Base-by-base conservation (phyloP, 2,797 vertebrate species). In the Lacerta agilis region DNA sequence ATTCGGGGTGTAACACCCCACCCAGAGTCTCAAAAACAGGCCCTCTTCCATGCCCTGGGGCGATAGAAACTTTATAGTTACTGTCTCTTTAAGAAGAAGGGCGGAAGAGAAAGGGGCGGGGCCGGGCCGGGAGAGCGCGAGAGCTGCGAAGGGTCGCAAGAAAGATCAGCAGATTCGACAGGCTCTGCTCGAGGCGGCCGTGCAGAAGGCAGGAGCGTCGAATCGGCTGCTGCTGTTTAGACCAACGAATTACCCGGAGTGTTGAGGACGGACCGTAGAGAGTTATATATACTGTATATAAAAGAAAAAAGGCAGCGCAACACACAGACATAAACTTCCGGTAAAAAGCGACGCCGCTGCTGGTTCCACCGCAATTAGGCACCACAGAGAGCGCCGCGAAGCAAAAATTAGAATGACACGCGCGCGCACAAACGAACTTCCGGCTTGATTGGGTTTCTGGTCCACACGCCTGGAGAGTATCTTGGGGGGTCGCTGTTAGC, bases 111-210 rank as follows among this genome's bases (percentile, higher is more conserved):
- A n/a, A 27, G 5, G 0, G 27, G 75, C 9, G 5, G 0, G 27
- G 75, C 9, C 23, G 27, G 20, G 2, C 15, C 25, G 20, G 69
- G 45, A 29, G 3, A 1, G 29, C 15, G 43, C 27, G 29, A 78
- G 0, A n/a, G 18, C 0, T 23, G 3, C 11, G 0, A 0, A 0
- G 3, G 0, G 0, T 10, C 29, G 69, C 36, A 29, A 1, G 49
- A 15, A 0, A 3, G 3, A 0, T 1, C 18, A 41, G 3, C 0
- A 0, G 23, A 3, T 17, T 17, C 23, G 2, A 8, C 29, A 5
- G 4, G 72, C 78, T 90, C 85, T 87, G 36, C 3, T 8, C 1
- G 0, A n/a, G 10, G 2, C 0, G 18, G 25, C 49, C 27, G 8
- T 27, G 2, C 49, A 7, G 4, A 61, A 66, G 13, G 33, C 49